Conservation (phyloP, 2,797 vertebrate species). For the Typhlichthys eigenmanni region DNA sequence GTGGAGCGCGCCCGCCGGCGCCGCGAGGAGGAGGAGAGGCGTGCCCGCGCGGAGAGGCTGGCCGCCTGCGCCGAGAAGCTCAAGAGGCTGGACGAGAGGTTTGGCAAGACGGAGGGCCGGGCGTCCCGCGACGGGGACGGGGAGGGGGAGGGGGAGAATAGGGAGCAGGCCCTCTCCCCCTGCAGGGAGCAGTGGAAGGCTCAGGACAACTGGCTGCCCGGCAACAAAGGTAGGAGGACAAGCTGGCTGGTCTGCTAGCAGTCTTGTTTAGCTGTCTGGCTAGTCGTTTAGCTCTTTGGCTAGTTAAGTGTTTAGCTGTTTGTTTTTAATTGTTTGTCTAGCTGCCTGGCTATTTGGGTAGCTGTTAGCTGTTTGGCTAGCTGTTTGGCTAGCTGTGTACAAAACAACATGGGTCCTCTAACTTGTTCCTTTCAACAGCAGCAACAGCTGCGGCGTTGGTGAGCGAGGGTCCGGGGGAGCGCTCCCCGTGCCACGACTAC, state of each 20-base stretch:
- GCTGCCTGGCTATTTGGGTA: neutral
- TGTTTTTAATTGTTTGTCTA: too few species aligned
- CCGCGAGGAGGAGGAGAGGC: conserved; percentile 92
- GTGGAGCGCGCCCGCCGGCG: conserved; percentile 91
- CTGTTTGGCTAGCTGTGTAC: neutral
- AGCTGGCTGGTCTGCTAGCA: neutral
- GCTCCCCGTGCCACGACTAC: conserved; percentile 77
- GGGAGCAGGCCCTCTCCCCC: conserved; percentile 74
- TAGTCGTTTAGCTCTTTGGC: neutral
- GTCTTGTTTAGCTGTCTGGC: neutral
- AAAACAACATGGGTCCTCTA: neutral
- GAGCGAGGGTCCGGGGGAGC: conserved; percentile 74
- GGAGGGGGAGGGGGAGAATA: conserved; percentile 78
- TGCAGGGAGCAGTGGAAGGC: conserved; percentile 71
- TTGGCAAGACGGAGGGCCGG: conserved; percentile 85
- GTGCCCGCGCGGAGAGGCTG: conserved; percentile 90
- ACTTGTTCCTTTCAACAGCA: neutral
- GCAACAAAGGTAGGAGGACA: conserved; percentile 81
- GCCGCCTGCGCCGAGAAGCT: conserved; percentile 96
- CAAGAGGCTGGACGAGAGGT: conserved; percentile 93
- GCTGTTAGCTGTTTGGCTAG: too few species aligned
- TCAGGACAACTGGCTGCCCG: conserved; percentile 78
- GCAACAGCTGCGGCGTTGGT: conserved; percentile 34
- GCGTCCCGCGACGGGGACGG: conserved; percentile 71
- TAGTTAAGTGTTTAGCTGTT: too few species aligned